Percentiles rank a stretch among this genome's conserved stretches.
Evolutionary conservation across 2,113 vertebrate species (phyloP).

Genomic region (Beaufortia kweichowensis): DNA sequence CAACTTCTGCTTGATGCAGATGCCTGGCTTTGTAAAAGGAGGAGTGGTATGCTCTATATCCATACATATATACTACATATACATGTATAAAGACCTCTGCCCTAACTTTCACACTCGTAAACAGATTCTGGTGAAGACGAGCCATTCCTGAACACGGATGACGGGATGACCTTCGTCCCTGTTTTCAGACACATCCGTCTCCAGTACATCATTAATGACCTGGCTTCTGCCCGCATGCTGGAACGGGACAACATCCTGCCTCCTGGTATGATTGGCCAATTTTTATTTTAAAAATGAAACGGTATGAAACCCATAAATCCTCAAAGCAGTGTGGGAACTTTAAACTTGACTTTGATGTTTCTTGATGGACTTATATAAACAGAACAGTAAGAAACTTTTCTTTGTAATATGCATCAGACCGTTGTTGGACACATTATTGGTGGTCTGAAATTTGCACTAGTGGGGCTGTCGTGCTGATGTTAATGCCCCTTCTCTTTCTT

Average conservation of each 20-base stretch:
- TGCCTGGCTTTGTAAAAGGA: slow-evolving; percentile 88
- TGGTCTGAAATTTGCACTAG: too few species aligned
- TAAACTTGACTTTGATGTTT: too few species aligned
- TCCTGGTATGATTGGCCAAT: slow-evolving; percentile 74
- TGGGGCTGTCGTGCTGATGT: background rate
- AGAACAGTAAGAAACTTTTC: too few species aligned
- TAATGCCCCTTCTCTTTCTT: background rate
- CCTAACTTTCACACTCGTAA: background rate
- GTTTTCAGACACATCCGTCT: slow-evolving; percentile 87
- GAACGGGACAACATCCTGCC: slow-evolving; percentile 89
- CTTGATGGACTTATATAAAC: too few species aligned
- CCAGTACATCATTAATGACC: slow-evolving; percentile 95
- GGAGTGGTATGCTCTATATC: slow-evolving; percentile 73
- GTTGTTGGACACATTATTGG: too few species aligned
- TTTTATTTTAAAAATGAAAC: too few species aligned
- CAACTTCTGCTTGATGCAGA: slow-evolving; percentile 90
- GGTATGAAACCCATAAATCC: too few species aligned
- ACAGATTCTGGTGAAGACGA: slow-evolving; percentile 78
- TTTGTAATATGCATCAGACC: too few species aligned
- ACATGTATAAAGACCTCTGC: background rate
- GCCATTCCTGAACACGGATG: slow-evolving; percentile 85
- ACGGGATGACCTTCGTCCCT: slow-evolving; percentile 75
- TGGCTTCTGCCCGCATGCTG: slow-evolving; percentile 89
- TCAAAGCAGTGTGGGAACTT: too few species aligned
- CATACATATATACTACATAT: background rate